Conservation (phyloP, 1,140 invertebrate genomes). For the Solen grandis region DNA sequence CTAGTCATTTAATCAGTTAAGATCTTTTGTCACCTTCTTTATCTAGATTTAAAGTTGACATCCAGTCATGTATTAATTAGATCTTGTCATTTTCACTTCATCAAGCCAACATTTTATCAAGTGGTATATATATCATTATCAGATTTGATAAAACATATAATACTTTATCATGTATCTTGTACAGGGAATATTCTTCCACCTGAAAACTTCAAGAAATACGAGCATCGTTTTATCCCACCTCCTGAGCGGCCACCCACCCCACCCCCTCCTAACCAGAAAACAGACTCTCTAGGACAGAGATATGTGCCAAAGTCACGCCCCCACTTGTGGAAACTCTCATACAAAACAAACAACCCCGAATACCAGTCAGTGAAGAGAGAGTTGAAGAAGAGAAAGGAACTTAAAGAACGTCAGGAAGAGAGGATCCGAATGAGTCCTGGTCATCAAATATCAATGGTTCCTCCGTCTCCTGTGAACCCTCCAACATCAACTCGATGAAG, state of each 20-base stretch:
- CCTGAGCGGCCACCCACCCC: constrained; percentile 66
- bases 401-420: constrained; percentile 58
- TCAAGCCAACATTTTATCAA: too few species aligned
- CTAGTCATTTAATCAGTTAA: too few species aligned
- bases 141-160: too few species aligned
- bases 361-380: constrained; percentile 72
- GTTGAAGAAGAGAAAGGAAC: constrained; percentile 62
- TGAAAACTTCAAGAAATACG: constrained; percentile 78
- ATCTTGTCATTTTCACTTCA: too few species aligned
- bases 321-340: constrained; percentile 76
- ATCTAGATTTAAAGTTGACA: too few species aligned
- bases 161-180: too few species aligned
- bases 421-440: constrained; percentile 42
- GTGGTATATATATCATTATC: too few species aligned
- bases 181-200: constrained; percentile 79
- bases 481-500: constrained; percentile 39
- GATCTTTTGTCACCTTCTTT: too few species aligned
- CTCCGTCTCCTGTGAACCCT: constrained; percentile 62
- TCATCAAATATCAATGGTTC: constrained; percentile 50
- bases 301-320: constrained; percentile 70
- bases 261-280: constrained; percentile 67
- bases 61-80: too few species aligned
- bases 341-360: constrained; percentile 75
- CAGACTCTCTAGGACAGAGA: constrained; percentile 72
- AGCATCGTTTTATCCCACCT: constrained; percentile 72